A percentile compares a stretch with the other conserved stretches of the same genome.
Evolutionary conservation across 2,113 vertebrate genomes (phyloP).

Genomic region (Monopterus albus): DNA sequence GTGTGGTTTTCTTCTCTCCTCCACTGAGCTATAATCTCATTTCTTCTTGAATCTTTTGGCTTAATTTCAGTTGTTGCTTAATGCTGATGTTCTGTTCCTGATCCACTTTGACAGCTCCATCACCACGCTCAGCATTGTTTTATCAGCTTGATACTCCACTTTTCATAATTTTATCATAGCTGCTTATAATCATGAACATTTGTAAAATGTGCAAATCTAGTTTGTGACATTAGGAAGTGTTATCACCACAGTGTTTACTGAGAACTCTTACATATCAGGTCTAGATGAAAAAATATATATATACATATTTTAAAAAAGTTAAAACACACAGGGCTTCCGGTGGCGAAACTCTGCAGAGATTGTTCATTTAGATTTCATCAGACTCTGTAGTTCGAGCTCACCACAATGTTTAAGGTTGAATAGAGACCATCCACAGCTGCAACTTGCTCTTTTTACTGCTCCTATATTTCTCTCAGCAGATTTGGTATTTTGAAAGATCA

Average conservation of each 20-base stretch:
- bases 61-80: not conserved
- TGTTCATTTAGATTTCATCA: not conserved
- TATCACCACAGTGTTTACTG: too few relatives aligned
- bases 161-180: too few relatives aligned
- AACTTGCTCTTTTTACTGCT: not conserved
- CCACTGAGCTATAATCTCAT: conserved; percentile 21
- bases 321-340: too few relatives aligned
- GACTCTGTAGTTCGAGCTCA: not conserved
- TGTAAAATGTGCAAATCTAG: too few relatives aligned
- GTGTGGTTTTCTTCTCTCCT: not conserved
- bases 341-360: too few relatives aligned
- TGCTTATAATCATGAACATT: not conserved
- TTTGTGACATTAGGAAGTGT: not conserved
- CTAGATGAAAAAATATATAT: too few relatives aligned
- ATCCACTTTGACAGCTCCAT: not conserved
- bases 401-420: not conserved
- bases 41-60: conserved; percentile 1
- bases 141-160: too few relatives aligned
- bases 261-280: not conserved
- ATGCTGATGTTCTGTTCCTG: not conserved
- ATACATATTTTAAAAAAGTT: too few relatives aligned
- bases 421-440: not conserved
- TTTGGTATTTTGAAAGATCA: not conserved
- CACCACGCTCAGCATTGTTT: not conserved
- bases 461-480: conserved; percentile 19